Conservation (phyloP, 2,113 vertebrate species). For the Cynopterus brachyotis region DNA sequence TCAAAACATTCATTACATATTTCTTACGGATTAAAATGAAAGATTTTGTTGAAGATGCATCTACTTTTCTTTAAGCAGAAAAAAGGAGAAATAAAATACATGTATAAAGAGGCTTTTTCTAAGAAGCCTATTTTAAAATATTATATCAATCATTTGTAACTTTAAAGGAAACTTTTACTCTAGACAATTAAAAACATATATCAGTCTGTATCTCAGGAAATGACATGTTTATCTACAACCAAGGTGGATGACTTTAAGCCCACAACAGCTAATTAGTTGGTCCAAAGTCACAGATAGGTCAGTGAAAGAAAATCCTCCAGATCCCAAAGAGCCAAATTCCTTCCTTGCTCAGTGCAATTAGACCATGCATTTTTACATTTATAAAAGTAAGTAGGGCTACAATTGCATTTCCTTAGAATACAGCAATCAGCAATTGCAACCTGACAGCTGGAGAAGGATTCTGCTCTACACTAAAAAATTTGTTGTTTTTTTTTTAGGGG, state of each 20-base stretch:
- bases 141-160: constrained; percentile 42
- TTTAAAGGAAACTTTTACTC: constrained; percentile 16
- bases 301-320: constrained; percentile 3
- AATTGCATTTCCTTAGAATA: neutral
- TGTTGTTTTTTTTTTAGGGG: no score
- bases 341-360: neutral
- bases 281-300: constrained; percentile 37
- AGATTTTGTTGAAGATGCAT: neutral
- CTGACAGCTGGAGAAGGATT: constrained; percentile 8
- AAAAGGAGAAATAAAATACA: constrained; percentile 52
- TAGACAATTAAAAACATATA: neutral
- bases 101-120: neutral
- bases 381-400: constrained; percentile 22
- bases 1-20: constrained; percentile 64
- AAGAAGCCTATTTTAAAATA: constrained; percentile 28
- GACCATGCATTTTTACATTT: neutral
- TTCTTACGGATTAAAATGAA: constrained; percentile 58
- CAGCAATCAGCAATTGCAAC: neutral
- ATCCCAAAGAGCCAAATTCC: neutral
- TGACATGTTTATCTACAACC: constrained; percentile 21
- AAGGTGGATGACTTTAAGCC: neutral
- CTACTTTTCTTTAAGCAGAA: constrained; percentile 45
- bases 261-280: neutral
- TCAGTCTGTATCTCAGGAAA: neutral
- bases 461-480: neutral